Evolutionary conservation across 2,888 invertebrate species (phyloP).

Genomic region (Drosophila quinaria): DNA sequence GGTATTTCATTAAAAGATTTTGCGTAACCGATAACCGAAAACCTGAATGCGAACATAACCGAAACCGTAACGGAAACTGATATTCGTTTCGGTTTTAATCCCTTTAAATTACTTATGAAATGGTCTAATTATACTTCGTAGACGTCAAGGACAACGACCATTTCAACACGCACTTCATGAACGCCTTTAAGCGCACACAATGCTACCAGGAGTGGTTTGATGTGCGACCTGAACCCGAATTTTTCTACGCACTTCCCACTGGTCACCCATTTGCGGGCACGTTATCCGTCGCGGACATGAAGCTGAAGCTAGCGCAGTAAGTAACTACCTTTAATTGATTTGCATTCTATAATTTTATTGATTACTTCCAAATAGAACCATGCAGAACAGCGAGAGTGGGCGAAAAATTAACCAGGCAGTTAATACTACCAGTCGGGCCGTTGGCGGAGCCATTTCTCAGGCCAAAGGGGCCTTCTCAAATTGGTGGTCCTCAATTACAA

Average conservation of each 20-base stretch:
- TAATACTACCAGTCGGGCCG: slow-evolving; percentile 95
- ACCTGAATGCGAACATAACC: too few species aligned
- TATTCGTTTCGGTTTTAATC: too few species aligned
- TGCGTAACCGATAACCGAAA: too few species aligned
- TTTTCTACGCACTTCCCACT: slow-evolving; percentile 90
- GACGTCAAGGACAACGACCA: slow-evolving; percentile 93
- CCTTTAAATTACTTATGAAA: too few species aligned
- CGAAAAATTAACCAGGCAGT: slow-evolving; percentile 97
- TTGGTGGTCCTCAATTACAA: slow-evolving; percentile 93
- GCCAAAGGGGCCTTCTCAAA: slow-evolving; percentile 93
- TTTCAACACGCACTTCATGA: slow-evolving; percentile 94
- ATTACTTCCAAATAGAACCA: slow-evolving; percentile 89
- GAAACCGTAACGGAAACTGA: too few species aligned
- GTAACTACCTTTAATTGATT: slow-evolving; percentile 81
- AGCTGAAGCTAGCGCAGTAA: slow-evolving; percentile 95
- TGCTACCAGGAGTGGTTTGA: slow-evolving; percentile 94
- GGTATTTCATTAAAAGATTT: too few species aligned
- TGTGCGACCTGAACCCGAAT: slow-evolving; percentile 88
- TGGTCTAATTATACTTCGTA: slow-evolving; percentile 71
- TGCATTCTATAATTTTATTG: not conserved
- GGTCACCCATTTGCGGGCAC: slow-evolving; percentile 98
- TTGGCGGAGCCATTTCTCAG: slow-evolving; percentile 95
- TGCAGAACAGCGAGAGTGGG: slow-evolving; percentile 97
- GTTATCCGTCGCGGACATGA: slow-evolving; percentile 97
- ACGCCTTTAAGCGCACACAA: slow-evolving; percentile 94